A percentile compares a stretch with the other conserved stretches of the same genome.
phyloP scores from a whole-genome alignment of 1,140 invertebrate genomes.

The Drosophila pachea region DNA sequence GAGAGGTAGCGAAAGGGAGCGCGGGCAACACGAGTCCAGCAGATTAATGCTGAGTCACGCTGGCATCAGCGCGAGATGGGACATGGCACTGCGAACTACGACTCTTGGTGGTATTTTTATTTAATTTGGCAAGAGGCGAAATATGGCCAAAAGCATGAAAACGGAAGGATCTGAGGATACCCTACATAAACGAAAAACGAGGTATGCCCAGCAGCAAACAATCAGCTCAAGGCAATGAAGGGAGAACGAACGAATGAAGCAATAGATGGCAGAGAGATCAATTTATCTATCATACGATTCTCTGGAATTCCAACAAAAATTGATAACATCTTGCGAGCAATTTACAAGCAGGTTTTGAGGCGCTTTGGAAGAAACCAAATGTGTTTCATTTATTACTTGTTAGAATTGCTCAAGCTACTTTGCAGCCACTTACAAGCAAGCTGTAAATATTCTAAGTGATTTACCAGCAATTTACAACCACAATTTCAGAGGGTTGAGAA shows the following conservation, averaged over 20 bases:
- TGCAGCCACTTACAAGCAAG: too few species aligned
- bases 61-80: conserved; percentile 9
- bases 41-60: conserved; percentile 58
- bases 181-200: not conserved
- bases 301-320: too few species aligned
- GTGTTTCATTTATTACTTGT: too few species aligned
- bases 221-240: too few species aligned
- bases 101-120: conserved; percentile 68
- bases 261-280: not conserved
- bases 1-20: not conserved
- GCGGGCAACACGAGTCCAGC: conserved; percentile 36
- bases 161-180: conserved; percentile 2
- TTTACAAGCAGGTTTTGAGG: not conserved
- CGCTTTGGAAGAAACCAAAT: too few species aligned
- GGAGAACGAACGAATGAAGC: not conserved
- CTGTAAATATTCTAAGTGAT: too few species aligned
- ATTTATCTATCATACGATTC: too few species aligned
- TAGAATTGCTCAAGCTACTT: too few species aligned
- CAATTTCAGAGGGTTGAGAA: too few species aligned
- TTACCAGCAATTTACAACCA: too few species aligned
- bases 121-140: conserved; percentile 47
- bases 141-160: conserved; percentile 25
- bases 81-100: conserved; percentile 1
- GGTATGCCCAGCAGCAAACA: not conserved
- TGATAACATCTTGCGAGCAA: not conserved